Conservation (phyloP, 2,888 invertebrate species). For the Sphinx pinastri region DNA sequence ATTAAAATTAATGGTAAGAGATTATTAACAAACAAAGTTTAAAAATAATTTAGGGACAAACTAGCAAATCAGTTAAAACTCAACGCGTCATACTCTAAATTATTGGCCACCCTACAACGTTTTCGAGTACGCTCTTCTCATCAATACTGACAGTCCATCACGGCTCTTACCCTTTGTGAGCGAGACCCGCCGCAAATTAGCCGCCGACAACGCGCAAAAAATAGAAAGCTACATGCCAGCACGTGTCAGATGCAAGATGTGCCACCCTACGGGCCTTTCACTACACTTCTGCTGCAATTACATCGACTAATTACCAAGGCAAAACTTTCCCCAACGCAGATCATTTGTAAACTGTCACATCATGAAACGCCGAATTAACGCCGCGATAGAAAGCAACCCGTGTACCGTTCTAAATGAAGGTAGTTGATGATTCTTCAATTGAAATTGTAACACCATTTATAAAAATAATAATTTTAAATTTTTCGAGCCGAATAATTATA, state of each 20-base stretch:
- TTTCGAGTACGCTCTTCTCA: background rate
- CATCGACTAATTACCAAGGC: conserved; percentile 25
- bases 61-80: background rate
- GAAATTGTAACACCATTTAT: background rate
- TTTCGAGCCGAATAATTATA: background rate
- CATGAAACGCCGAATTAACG: conserved; percentile 22
- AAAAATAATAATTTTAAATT: background rate
- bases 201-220: conserved; percentile 33
- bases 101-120: background rate
- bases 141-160: conserved; percentile 16
- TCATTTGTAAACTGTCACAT: conserved; percentile 25
- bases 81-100: background rate
- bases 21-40: no score
- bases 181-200: conserved; percentile 12
- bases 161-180: conserved; percentile 19
- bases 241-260: conserved; percentile 50
- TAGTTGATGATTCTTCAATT: conserved; percentile 4
- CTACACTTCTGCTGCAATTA: conserved; percentile 39
- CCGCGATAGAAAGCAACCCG: conserved; percentile 19
- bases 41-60: no score
- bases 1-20: no score
- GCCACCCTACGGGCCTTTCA: conserved; percentile 53
- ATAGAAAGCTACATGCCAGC: conserved; percentile 55
- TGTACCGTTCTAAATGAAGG: background rate
- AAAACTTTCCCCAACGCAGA: conserved; percentile 19